phyloP scores from a whole-genome alignment of 2,113 vertebrate genomes.

The Brachyistius frenatus region DNA sequence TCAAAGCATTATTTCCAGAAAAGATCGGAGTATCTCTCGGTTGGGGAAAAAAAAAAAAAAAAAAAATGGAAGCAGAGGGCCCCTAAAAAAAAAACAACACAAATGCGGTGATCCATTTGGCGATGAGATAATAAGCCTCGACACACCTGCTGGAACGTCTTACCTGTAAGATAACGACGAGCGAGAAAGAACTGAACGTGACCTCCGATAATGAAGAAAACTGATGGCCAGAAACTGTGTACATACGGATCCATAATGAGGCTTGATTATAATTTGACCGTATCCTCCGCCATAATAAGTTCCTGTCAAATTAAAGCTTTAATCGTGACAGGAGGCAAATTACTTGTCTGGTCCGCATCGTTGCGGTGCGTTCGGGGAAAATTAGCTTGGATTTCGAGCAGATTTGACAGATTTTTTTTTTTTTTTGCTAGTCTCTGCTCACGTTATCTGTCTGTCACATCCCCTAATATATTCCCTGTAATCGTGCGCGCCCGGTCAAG shows the following conservation, averaged over 20 bases:
- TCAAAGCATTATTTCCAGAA: conserved; percentile 54
- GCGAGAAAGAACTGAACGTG: conserved; percentile 2
- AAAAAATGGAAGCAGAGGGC: conserved; percentile 1
- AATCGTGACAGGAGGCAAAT: conserved; percentile 32
- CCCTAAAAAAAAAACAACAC: not conserved
- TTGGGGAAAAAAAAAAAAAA: conserved; percentile 1
- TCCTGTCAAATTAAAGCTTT: conserved; percentile 47
- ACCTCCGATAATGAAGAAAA: conserved; percentile 53
- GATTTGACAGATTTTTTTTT: conserved; percentile 19
- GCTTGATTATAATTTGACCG: conserved; percentile 49
- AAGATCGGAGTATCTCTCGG: conserved; percentile 10
- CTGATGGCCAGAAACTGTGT: not conserved
- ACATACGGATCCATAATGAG: not conserved
- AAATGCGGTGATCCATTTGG: conserved; percentile 22
- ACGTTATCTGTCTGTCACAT: conserved; percentile 33
- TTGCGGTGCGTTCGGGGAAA: conserved; percentile 39
- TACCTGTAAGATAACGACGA: conserved; percentile 22
- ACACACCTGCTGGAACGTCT: conserved; percentile 27
- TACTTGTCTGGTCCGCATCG: conserved; percentile 36
- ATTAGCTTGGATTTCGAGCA: conserved; percentile 52
- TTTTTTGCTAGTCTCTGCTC: conserved; percentile 47
- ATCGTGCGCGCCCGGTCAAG: conserved; percentile 3
- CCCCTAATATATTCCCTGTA: conserved; percentile 3
- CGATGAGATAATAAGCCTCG: conserved; percentile 20
- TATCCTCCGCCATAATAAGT: conserved; percentile 40